Conservation (phyloP, 2,797 vertebrate genomes). For the Hydrocynus forskahlii region DNA sequence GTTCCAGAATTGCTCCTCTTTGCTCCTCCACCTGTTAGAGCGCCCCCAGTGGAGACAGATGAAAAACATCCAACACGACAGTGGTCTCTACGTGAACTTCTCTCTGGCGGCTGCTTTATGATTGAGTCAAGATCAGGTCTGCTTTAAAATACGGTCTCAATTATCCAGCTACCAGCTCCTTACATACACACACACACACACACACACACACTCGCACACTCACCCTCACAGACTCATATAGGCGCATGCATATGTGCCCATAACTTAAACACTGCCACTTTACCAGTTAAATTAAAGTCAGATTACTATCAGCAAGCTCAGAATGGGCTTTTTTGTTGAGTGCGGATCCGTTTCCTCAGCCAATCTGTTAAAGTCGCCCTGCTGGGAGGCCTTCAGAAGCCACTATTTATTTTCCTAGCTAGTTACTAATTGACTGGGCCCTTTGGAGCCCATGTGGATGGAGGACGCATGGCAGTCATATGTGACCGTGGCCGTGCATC, state of each 20-base stretch:
- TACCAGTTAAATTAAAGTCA: conserved; percentile 74
- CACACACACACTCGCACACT: conserved; percentile 7
- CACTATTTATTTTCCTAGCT: conserved; percentile 58
- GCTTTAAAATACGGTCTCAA: conserved; percentile 72
- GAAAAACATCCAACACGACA: conserved; percentile 6
- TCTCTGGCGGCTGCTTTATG: conserved; percentile 54
- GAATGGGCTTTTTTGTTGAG: conserved; percentile 67
- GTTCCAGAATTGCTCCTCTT: neutral
- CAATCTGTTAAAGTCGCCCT: conserved; percentile 60
- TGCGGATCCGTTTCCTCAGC: conserved; percentile 61
- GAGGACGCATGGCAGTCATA: conserved; percentile 69
- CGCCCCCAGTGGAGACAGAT: neutral
- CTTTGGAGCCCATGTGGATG: conserved; percentile 61
- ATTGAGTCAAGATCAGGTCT: conserved; percentile 73
- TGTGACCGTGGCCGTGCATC: conserved; percentile 62
- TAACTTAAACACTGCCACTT: conserved; percentile 51
- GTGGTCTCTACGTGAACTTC: neutral
- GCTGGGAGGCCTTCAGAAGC: conserved; percentile 66
- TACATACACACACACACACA: conserved; percentile 7
- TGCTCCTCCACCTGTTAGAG: neutral
- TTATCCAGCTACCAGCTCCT: conserved; percentile 64
- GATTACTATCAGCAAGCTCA: conserved; percentile 68
- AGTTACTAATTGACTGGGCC: conserved; percentile 66
- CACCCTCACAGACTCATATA: conserved; percentile 48
- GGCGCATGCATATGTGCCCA: conserved; percentile 53